Evolutionary conservation across 2,888 invertebrate species (phyloP), one percentile per base, ranked within the genome.

Genomic region (Philereme transversata): DNA sequence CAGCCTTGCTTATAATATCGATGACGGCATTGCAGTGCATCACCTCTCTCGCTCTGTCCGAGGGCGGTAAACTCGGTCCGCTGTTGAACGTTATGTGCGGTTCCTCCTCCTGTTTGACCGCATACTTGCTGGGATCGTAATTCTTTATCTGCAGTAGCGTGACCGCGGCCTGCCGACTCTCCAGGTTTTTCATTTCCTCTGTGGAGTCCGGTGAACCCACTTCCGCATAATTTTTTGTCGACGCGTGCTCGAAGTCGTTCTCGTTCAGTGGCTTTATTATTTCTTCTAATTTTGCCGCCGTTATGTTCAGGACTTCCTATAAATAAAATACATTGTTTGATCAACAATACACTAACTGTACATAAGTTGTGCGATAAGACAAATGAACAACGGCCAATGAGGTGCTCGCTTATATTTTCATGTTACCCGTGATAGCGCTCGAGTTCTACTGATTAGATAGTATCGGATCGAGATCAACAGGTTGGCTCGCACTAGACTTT

Each of bases 71-170:
- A 75, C 93, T 90, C 73, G 93, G 93, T 68, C 93, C 93, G 71
- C 90, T 93, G 80, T 94, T 94, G 79, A 93, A 94, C 81, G 91
- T 91, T 72, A 94, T 93, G 75, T 93, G 94, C 47, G 93, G 93
- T 60, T 87, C 89, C 64, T 90, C 88, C 74, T 91, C 90, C 62
- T 80, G 72, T 78, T 91, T 90, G 61, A 88, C 81, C 36, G 79
- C 81, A 77, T 91, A 93, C 77, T 93, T 93, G 69, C 78, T 84
- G 50, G 92, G 92, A 69, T 92, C 93, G 78, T 92, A 90, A 76
- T 93, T 92, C 76, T 92, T 93, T 61, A 93, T 93, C 72, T 93
- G 93, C 58, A 93, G 82, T 58, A 93, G 81, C 62, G 93, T 91
- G 62, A 91, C 93, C 60, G 93, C 93, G 73, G 93, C 93, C 76